Evolutionary conservation across 2,113 vertebrate genomes (phyloP).

Genomic region (Fulica atra): DNA sequence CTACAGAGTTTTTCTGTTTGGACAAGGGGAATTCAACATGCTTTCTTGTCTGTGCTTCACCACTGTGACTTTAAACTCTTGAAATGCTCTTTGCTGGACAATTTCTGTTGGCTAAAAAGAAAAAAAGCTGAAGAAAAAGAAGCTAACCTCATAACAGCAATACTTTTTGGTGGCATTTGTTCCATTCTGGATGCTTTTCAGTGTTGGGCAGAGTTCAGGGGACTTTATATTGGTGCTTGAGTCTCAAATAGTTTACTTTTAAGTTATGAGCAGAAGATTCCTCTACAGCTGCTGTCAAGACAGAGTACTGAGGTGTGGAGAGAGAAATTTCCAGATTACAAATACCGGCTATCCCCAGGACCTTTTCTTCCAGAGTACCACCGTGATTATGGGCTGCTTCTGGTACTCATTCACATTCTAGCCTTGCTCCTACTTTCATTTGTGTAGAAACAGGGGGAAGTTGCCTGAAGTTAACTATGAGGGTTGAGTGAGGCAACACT

Average conservation of each 20-base stretch:
- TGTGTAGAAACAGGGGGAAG: not conserved
- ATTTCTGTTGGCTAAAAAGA: not conserved
- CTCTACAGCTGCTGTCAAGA: not conserved
- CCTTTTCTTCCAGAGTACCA: not conserved
- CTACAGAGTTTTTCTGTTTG: not conserved
- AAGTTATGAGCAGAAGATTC: not conserved
- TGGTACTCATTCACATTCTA: not conserved
- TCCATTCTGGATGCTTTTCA: not conserved
- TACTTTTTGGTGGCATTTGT: not conserved
- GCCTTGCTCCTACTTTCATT: not conserved
- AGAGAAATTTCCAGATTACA: not conserved
- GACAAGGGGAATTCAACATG: not conserved
- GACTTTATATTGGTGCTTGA: not conserved
- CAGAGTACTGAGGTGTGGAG: not conserved
- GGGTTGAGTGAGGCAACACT: not conserved
- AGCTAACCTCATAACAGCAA: not conserved
- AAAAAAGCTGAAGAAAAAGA: not conserved
- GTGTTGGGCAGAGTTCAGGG: not conserved
- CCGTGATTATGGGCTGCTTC: not conserved
- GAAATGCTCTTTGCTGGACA: not conserved
- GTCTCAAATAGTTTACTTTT: not conserved
- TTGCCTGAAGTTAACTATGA: not conserved
- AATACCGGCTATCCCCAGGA: not conserved
- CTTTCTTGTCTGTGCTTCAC: not conserved
- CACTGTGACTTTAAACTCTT: not conserved